Evolutionary conservation across 2,797 vertebrate species (phyloP).

Genomic region (Distichodus sexfasciatus): DNA sequence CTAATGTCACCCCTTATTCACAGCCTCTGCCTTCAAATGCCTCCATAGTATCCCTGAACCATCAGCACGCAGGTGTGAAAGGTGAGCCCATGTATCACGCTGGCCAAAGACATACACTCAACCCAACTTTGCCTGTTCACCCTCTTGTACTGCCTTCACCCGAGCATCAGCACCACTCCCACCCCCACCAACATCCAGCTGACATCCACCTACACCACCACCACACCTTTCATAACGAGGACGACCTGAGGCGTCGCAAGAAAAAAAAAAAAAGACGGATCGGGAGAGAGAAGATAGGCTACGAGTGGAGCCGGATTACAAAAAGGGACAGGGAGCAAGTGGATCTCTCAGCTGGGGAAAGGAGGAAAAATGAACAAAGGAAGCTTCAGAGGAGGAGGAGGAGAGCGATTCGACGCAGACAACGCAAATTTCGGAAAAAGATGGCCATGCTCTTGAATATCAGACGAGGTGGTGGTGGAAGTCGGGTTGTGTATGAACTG

Average conservation of each 20-base stretch:
- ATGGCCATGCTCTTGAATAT: conserved; percentile 75
- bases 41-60: conserved; percentile 73
- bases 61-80: conserved; percentile 78
- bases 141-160: conserved; percentile 70
- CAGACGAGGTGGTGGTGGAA: conserved; percentile 68
- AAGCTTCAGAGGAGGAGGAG: conserved; percentile 67
- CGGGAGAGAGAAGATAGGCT: conserved; percentile 71
- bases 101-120: conserved; percentile 69
- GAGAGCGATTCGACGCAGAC: conserved; percentile 63
- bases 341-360: conserved; percentile 41
- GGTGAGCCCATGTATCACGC: conserved; percentile 78
- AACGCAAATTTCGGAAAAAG: conserved; percentile 67
- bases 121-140: conserved; percentile 74
- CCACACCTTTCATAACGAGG: conserved; percentile 68
- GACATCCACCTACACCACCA: conserved; percentile 69
- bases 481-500: conserved; percentile 73
- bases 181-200: conserved; percentile 73
- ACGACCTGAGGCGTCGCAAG: conserved; percentile 72
- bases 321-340: conserved; percentile 58
- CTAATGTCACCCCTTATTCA: conserved; percentile 69
- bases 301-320: conserved; percentile 65
- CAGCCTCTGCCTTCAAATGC: conserved; percentile 79
- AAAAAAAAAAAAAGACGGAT: conserved; percentile 73
- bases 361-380: conserved; percentile 59
- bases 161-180: conserved; percentile 67